These are phyloP conservation scores for Neoscelio sp. DNA, from an alignment of 2,888 invertebrate genomes.

Conservation along the genomic window DNA sequence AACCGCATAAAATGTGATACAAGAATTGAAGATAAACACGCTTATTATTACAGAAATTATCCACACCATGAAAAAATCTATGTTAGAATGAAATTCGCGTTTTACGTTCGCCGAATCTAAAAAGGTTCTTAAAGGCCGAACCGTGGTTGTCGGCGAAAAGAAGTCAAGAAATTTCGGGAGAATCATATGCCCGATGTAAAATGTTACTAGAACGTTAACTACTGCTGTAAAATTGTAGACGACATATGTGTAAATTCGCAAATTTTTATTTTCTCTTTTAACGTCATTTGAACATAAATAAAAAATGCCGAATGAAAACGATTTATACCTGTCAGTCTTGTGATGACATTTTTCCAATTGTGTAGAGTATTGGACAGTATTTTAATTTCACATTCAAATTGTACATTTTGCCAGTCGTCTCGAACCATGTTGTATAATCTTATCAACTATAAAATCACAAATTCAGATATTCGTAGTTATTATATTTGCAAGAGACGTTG, in stretches of 20 bases:
- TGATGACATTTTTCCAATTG: conserved; percentile 7
- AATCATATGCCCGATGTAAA: conserved; percentile 28
- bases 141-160: conserved; percentile 1
- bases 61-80: conserved; percentile 15
- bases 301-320: too few species aligned
- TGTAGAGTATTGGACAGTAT: conserved; percentile 3
- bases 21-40: conserved; percentile 14
- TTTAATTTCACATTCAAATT: neutral
- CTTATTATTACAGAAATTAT: conserved; percentile 2
- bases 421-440: conserved; percentile 19
- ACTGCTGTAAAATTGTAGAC: conserved; percentile 21
- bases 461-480: neutral
- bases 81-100: conserved; percentile 19
- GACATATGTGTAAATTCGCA: too few species aligned
- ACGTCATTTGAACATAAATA: too few species aligned
- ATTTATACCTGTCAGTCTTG: conserved; percentile 21
- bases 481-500: neutral
- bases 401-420: conserved; percentile 28
- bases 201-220: conserved; percentile 7
- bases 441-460: conserved; percentile 14
- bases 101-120: conserved; percentile 13
- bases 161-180: conserved; percentile 38
- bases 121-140: conserved; percentile 28
- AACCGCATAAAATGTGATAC: conserved; percentile 13
- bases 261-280: too few species aligned